phyloP scores from a whole-genome alignment of 2,113 vertebrate genomes.

The Thunnus maccoyii region DNA sequence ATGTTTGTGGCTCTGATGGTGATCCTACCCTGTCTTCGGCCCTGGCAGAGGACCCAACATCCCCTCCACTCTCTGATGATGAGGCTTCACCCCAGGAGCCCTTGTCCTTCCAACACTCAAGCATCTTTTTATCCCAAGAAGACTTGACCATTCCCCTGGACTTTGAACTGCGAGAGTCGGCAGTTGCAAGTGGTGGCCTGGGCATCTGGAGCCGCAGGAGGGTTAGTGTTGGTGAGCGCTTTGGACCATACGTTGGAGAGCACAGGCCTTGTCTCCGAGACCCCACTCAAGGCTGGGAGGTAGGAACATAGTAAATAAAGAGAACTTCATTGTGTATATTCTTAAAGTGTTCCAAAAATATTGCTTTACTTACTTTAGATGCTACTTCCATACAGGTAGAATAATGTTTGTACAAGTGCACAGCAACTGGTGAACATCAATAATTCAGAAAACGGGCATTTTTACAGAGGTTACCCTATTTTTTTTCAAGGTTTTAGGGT shows the following conservation, averaged over 20 bases:
- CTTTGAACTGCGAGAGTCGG: slow-evolving; percentile 94
- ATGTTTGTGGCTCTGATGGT: slow-evolving; percentile 85
- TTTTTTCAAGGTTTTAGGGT: background rate
- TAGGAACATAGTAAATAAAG: slow-evolving; percentile 80
- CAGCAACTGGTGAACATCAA: background rate
- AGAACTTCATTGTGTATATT: background rate
- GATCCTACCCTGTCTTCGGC: slow-evolving; percentile 78
- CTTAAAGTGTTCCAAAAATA: background rate
- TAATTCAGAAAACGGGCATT: background rate
- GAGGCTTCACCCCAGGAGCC: slow-evolving; percentile 87
- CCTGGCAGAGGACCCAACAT: slow-evolving; percentile 86
- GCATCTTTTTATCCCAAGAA: slow-evolving; percentile 79
- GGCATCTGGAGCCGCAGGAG: slow-evolving; percentile 95
- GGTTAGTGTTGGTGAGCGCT: slow-evolving; percentile 91
- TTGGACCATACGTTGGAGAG: slow-evolving; percentile 94
- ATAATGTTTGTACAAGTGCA: background rate
- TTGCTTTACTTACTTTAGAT: slow-evolving; percentile 2
- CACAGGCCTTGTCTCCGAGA: slow-evolving; percentile 86
- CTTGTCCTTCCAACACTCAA: slow-evolving; percentile 90
- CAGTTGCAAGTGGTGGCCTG: slow-evolving; percentile 85
- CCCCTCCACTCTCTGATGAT: slow-evolving; percentile 89
- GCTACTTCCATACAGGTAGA: background rate
- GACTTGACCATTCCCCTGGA: slow-evolving; percentile 91
- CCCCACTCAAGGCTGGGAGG: slow-evolving; percentile 92
- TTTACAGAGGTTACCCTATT: background rate